Evolutionary conservation across 2,888 invertebrate genomes (phyloP).

Genomic region (Cosmia pyralina): DNA sequence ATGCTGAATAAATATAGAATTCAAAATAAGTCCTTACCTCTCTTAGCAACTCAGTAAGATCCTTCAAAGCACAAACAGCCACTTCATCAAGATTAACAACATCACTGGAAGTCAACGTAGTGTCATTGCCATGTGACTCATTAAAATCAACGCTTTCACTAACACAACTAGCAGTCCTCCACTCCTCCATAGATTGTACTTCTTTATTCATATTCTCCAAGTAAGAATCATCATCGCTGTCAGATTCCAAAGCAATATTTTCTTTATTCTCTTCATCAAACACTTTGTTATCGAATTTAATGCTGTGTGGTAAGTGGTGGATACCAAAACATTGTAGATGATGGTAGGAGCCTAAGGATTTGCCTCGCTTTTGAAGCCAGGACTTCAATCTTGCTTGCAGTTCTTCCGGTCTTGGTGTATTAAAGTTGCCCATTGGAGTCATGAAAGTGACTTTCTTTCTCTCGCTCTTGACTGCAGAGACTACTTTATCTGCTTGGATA

Average conservation of each 20-base stretch:
- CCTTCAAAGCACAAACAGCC: slow-evolving; percentile 86
- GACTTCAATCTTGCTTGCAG: slow-evolving; percentile 82
- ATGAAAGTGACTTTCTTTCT: slow-evolving; percentile 83
- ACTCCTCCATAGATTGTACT: slow-evolving; percentile 70
- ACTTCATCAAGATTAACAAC: slow-evolving; percentile 75
- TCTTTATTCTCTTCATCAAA: slow-evolving; percentile 88
- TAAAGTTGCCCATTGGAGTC: slow-evolving; percentile 79
- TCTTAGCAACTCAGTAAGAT: slow-evolving; percentile 86
- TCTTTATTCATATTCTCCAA: slow-evolving; percentile 78
- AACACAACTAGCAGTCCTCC: slow-evolving; percentile 77
- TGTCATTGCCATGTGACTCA: slow-evolving; percentile 74
- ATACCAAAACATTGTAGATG: slow-evolving; percentile 90
- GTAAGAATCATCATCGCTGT: slow-evolving; percentile 83
- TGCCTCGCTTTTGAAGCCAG: slow-evolving; percentile 89
- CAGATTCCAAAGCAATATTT: slow-evolving; percentile 84
- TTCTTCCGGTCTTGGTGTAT: slow-evolving; percentile 83
- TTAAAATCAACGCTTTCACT: slow-evolving; percentile 79
- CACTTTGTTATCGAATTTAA: slow-evolving; percentile 57
- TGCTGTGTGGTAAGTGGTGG: slow-evolving; percentile 70
- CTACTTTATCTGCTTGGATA: slow-evolving; percentile 73
- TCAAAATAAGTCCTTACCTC: slow-evolving; percentile 79
- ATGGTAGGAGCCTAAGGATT: slow-evolving; percentile 85
- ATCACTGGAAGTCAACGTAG: slow-evolving; percentile 72
- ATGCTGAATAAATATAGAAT: not conserved
- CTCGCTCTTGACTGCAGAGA: slow-evolving; percentile 85